Base-by-base conservation (phyloP, 2,888 invertebrate genomes). In the Eupithecia abbreviata region DNA sequence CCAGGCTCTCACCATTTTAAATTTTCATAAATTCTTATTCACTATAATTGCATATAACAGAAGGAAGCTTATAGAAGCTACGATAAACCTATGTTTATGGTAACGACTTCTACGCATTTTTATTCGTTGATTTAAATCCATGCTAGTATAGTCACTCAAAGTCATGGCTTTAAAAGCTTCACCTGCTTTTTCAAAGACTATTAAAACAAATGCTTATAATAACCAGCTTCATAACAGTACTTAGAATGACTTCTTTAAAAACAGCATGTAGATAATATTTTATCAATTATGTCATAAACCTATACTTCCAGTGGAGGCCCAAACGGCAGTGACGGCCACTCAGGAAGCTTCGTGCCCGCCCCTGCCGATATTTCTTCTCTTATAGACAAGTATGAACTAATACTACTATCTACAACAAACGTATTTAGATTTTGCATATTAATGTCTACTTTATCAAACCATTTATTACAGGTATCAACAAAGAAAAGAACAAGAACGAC, bases 401-500 rank as follows among this genome's bases (percentile, higher is more conserved):
- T 65, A 30, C 30, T 30, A 30, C 30, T n/a, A 55, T 55, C 10
- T 15, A 15, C 7, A n/a, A 18, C 10, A 58, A 18, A 18, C 18
- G 58, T 18, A 58, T 18, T 58, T 58, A 9, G 18, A 18, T 58
- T 58, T 18, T 18, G 18, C 10, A 3, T 6, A n/a, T 2, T 51
- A 7, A 9, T 18, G 58, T 58, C n/a, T n/a, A 55, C n/a, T 55
- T 18, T 58, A 58, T 9, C 3, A 18, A 18, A 9, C 2, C 7
- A 72, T 80, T 78, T 83, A 76, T 92, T 90, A 62, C 93, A 97
- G 97, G 90, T 97, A 97, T 89, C 96, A 96, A 85, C 96, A 97
- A 90, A 96, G 96, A 85, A 96, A 97, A 90, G 96, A 97, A 88
- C 96, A 97, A 88, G 97, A 97, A 87, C 95, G 97, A 80, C 96